Evolutionary conservation across 2,888 invertebrate species (phyloP), one percentile per base, ranked within the genome.

Genomic region (Dryocosmus kuriphilus): DNA sequence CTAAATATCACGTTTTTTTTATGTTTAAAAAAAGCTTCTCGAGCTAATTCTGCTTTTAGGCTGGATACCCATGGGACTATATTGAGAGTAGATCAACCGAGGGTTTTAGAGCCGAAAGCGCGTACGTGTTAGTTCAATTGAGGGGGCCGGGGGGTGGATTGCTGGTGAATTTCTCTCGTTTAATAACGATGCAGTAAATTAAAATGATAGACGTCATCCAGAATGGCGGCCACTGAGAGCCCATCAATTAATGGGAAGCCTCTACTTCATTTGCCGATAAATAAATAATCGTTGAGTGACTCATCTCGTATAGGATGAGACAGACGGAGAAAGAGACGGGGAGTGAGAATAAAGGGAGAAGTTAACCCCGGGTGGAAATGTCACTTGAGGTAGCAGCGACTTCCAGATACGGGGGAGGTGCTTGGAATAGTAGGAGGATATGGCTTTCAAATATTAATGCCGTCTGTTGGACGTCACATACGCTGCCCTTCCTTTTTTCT

Each of bases 131-230:
- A 62, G 32, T 62, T 62, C n/a, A 32, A 16, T 61, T 14, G 38
- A 38, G 22, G 77, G 22, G 30, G 62, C 24, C 78, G 67, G 79
- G 74, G 80, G 77, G 84, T 79, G 81, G 84, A 84, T 51, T 51
- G 9, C 24, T 51, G 71, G 30, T 71, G 30, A 3, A 71, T 71
- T 46, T 71, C 71, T 51, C 71, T 71, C 51, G 86, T 88, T 88
- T 87, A 89, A 89, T 89, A 89, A 89, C 85, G 86, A 84, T 85
- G 85, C 85, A 84, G 85, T 84, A 88, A 89, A 90, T 90, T 89
- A 89, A 90, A 90, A 90, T 88, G 90, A 89, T 88, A 88, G 89
- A 89, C 89, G 87, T 88, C 86, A 88, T 86, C 85, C 84, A 84
- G 81, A 79, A 79, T 80, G 82, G 88, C 88, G 88, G 87, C 87